These are phyloP conservation scores for Dione juno DNA, from an alignment of 2,888 invertebrate species.

Conservation along the genomic window DNA sequence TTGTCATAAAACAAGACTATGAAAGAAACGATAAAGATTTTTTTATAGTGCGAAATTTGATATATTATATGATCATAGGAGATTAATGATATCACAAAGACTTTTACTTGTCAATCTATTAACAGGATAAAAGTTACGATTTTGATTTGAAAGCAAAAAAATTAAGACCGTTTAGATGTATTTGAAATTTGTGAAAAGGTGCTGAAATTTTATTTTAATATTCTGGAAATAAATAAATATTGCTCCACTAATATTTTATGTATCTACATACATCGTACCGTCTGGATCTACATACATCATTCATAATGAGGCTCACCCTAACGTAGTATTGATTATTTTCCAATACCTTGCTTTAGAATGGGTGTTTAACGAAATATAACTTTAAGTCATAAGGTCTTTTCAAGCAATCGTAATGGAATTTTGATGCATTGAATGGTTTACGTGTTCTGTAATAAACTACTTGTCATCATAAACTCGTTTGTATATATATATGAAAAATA, in stretches of 20 bases:
- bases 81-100: too few species aligned
- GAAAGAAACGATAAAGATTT: too few species aligned
- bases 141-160: too few species aligned
- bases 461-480: conserved; percentile 1
- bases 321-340: conserved; percentile 33
- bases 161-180: too few species aligned
- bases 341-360: conserved; percentile 16
- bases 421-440: not conserved
- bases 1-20: too few species aligned
- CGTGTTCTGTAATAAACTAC: conserved; percentile 7
- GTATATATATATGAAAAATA: not conserved
- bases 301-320: conserved; percentile 30
- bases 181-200: too few species aligned
- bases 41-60: too few species aligned
- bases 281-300: not conserved
- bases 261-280: not conserved
- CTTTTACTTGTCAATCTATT: too few species aligned
- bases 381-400: conserved; percentile 6
- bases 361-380: not conserved
- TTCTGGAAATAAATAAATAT: not conserved
- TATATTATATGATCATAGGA: too few species aligned
- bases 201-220: not conserved
- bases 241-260: not conserved
- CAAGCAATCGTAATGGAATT: conserved; percentile 5
- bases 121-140: too few species aligned